phyloP scores from a whole-genome alignment of 2,113 vertebrate genomes.

The Neopipo cinnamomea region DNA sequence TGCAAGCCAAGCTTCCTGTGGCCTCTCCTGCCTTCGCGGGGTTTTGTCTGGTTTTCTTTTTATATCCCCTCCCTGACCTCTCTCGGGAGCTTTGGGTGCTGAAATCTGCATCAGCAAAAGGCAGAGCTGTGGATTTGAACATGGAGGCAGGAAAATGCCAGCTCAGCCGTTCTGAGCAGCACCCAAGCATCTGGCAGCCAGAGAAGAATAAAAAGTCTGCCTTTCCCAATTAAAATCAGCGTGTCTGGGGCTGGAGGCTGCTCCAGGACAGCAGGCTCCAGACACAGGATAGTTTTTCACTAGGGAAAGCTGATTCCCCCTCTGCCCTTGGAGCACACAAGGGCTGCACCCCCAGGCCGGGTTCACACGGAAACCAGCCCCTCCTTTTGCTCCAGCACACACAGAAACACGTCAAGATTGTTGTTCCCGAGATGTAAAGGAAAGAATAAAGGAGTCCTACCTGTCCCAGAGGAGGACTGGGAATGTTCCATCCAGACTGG shows the following conservation, averaged over 20 bases:
- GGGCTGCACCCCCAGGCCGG: background rate
- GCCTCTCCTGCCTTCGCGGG: background rate
- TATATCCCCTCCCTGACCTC: background rate
- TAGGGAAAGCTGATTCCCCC: background rate
- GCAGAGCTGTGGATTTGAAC: background rate
- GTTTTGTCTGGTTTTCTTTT: background rate
- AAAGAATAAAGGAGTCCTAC: background rate
- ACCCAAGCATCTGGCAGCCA: background rate
- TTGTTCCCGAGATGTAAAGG: background rate
- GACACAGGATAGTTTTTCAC: background rate
- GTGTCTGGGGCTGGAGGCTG: background rate
- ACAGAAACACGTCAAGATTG: accelerated
- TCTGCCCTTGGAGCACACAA: background rate
- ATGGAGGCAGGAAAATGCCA: background rate
- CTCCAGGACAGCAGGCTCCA: background rate
- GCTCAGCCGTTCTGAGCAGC: background rate
- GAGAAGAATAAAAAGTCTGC: background rate
- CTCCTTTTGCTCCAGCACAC: background rate
- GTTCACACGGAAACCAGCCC: background rate
- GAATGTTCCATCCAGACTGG: background rate
- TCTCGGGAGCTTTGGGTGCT: background rate
- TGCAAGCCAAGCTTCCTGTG: background rate
- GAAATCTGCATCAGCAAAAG: background rate
- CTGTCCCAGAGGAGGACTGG: background rate
- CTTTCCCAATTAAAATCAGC: background rate